Conservation (phyloP, 2,113 vertebrate species). For the Halichoeres trimaculatus region DNA sequence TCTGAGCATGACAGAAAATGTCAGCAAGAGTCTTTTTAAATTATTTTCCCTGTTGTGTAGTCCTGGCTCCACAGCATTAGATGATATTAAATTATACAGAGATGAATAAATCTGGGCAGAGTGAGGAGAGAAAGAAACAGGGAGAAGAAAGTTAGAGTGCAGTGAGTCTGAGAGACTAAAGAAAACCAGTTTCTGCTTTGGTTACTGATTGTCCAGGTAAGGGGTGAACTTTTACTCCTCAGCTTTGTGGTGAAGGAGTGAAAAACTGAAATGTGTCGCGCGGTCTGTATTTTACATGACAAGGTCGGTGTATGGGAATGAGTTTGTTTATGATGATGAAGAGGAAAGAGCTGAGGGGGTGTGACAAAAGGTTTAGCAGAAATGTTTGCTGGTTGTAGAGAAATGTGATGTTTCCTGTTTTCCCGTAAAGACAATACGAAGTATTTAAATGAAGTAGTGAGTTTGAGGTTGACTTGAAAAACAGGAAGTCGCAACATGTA, state of each 20-base stretch:
- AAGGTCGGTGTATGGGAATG: background rate
- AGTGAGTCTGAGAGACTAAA: background rate
- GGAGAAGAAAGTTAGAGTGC: background rate
- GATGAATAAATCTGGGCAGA: constrained; percentile 1
- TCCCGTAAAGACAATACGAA: background rate
- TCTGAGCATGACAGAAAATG: too few relatives aligned
- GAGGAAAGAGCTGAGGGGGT: constrained; percentile 5
- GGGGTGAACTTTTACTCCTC: constrained; percentile 43
- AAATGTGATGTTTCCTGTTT: background rate
- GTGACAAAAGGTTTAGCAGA: background rate
- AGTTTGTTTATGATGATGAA: background rate
- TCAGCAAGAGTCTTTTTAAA: too few relatives aligned
- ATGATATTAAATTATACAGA: background rate
- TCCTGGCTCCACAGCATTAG: background rate
- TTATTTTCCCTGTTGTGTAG: too few relatives aligned
- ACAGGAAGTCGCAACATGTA: background rate
- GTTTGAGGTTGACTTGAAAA: constrained; percentile 31
- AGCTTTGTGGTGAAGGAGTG: background rate
- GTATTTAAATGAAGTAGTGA: background rate
- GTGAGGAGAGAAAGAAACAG: constrained; percentile 13
- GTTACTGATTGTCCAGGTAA: constrained; percentile 70
- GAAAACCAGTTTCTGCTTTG: constrained; percentile 6
- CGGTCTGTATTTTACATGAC: background rate
- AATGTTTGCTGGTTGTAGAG: background rate
- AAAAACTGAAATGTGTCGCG: background rate